phyloP scores from a whole-genome alignment of 2,888 invertebrate genomes.

The Clunio marinus region DNA sequence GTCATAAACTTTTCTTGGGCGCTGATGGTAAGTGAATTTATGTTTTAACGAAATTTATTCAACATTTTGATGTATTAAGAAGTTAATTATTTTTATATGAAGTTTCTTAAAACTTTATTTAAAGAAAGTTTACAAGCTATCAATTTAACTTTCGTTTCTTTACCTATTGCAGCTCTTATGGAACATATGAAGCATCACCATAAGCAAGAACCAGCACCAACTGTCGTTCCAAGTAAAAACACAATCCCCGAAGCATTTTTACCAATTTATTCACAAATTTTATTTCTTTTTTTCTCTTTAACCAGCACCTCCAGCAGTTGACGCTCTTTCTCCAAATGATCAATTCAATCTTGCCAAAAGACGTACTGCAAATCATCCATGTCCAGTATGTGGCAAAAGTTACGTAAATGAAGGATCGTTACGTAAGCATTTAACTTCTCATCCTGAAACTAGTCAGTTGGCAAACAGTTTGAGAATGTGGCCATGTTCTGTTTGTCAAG shows the following conservation, averaged over 20 bases:
- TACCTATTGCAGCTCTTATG: slow-evolving; percentile 85
- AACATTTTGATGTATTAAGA: no score
- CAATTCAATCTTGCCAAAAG: slow-evolving; percentile 72
- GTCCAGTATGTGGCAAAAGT: slow-evolving; percentile 92
- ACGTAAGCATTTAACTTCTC: slow-evolving; percentile 88
- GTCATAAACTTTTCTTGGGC: slow-evolving; percentile 90
- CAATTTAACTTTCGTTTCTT: no score
- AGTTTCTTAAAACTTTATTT: no score
- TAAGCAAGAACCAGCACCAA: slow-evolving; percentile 47
- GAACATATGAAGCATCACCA: slow-evolving; percentile 95
- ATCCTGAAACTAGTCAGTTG: slow-evolving; percentile 84
- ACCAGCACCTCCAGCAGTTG: slow-evolving; percentile 55
- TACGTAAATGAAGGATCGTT: slow-evolving; percentile 92
- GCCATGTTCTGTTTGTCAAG: slow-evolving; percentile 93
- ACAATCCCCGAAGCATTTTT: background rate
- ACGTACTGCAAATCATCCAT: slow-evolving; percentile 90
- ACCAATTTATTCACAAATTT: background rate
- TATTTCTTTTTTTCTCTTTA: background rate
- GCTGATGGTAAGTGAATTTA: no score
- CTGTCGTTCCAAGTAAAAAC: slow-evolving; percentile 12
- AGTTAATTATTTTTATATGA: no score
- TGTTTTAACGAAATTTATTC: no score
- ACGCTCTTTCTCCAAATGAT: slow-evolving; percentile 28
- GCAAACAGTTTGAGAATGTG: slow-evolving; percentile 88
- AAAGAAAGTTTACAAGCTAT: no score